Conservation (phyloP, 2,113 vertebrate genomes). For the Cariama cristata region DNA sequence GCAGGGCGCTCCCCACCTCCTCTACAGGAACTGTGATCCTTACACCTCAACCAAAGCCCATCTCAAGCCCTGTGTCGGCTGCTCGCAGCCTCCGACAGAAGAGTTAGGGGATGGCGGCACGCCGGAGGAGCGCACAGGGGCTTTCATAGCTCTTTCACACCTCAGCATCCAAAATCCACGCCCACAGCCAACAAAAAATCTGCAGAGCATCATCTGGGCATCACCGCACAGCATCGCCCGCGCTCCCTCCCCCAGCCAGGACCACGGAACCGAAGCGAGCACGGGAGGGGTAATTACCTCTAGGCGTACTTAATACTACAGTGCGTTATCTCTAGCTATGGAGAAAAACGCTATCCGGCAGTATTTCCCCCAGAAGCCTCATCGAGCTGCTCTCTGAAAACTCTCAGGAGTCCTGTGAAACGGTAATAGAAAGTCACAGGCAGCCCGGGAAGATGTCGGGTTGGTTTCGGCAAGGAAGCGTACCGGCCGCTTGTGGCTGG, state of each 20-base stretch:
- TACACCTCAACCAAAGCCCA: neutral
- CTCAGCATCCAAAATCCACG: neutral
- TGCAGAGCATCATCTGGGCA: accelerated
- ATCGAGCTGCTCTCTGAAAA: conserved; percentile 71
- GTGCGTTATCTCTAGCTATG: conserved; percentile 74
- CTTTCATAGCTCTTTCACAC: too few species aligned
- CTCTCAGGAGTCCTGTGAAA: conserved; percentile 74
- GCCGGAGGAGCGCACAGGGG: neutral
- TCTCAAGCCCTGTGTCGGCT: accelerated
- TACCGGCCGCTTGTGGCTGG: neutral
- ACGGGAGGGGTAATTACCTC: conserved; percentile 75
- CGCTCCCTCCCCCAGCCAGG: neutral
- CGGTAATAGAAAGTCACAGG: conserved; percentile 54
- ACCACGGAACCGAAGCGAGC: neutral
- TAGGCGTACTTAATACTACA: conserved; percentile 75
- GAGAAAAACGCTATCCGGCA: conserved; percentile 65
- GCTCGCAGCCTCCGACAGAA: too few species aligned
- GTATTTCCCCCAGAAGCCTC: conserved; percentile 75
- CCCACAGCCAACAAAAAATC: neutral
- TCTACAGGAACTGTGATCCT: accelerated
- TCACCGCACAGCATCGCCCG: accelerated
- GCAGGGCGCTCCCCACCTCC: neutral
- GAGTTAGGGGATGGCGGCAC: accelerated
- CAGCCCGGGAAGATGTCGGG: conserved; percentile 32
- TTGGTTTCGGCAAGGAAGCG: neutral